These are phyloP conservation scores for Trisateles emortualis DNA, from an alignment of 2,888 invertebrate genomes.

Conservation along the genomic window DNA sequence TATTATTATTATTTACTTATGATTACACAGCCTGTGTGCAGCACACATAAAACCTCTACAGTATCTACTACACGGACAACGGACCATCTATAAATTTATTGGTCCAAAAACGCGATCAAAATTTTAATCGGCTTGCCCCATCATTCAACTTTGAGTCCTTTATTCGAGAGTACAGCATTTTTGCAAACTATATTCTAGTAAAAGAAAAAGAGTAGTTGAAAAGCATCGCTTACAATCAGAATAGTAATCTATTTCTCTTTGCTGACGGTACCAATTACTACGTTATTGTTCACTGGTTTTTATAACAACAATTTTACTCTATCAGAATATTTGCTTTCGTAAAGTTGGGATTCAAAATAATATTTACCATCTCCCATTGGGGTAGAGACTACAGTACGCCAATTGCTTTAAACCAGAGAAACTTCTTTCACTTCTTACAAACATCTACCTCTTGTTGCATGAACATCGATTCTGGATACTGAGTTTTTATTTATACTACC, in stretches of 20 bases:
- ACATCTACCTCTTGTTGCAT: too few relatives aligned
- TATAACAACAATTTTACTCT: background rate
- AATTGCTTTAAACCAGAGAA: too few relatives aligned
- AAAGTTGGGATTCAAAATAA: background rate
- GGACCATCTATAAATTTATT: too few relatives aligned
- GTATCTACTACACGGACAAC: too few relatives aligned
- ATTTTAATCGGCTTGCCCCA: background rate
- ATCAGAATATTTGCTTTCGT: background rate
- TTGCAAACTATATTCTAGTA: background rate
- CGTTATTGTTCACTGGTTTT: background rate
- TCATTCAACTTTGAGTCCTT: background rate
- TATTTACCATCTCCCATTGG: too few relatives aligned
- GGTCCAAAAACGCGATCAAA: background rate
- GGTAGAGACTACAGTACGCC: too few relatives aligned
- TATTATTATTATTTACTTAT: too few relatives aligned
- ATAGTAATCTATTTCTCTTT: background rate
- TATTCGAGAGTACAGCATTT: background rate
- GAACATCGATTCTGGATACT: too few relatives aligned
- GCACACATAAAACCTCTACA: too few relatives aligned
- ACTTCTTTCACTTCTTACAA: too few relatives aligned
- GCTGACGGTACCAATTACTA: constrained; percentile 8
- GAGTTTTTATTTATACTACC: too few relatives aligned
- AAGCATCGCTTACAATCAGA: constrained; percentile 2
- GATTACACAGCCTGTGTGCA: too few relatives aligned
- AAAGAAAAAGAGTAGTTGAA: background rate